Evolutionary conservation across 2,888 invertebrate genomes (phyloP), one percentile per base, ranked within the genome.

Genomic region (Raillietiella orientalis): DNA sequence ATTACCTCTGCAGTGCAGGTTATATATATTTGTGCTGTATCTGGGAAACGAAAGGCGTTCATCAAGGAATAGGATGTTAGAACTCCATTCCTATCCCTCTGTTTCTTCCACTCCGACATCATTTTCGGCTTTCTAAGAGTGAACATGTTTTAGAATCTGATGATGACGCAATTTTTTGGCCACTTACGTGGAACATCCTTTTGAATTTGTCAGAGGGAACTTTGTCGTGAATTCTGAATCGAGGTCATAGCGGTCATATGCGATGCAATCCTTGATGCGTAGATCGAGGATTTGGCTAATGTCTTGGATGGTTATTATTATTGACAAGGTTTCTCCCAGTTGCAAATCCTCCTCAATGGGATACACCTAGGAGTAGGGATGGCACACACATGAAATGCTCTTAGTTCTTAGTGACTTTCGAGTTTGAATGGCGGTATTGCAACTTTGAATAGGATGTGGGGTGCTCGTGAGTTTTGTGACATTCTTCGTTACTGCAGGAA

Each of bases 1-100:
- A 39, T 45, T 46, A 62, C 62, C 53, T 66, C 65, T 32, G 67
- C 60, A 37, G 66, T 66, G 42, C 67, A 67, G 9, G 64, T 64
- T 2, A 67, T 43, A 36, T 58, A 66, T 1, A 67, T 63, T 45
- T 65, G 61, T 32, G 60, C 59, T 13, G 58, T 58, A 32, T 66
- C 66, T 1, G 66, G 66, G 39, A 67, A 67, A 33, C 65, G 59
- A 45, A 67, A 67, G 0, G 66, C 63, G 34, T 57, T 60, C 6
- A 67, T 53, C 42, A 57, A 60, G 34, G 61, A 62, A 39, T 61
- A 60, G 13, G 62, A 58, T 20, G 64, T 56, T 14, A 59, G 43
- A 3, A 59, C 61, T 0, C 61, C 62, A 2, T 59, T 62, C 30
- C 53, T 52, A 33, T 46, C 50, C 3, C 53, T 51, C 1, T 57